Evolutionary conservation across 2,888 invertebrate species (phyloP).

Genomic region (Acleris laterana): DNA sequence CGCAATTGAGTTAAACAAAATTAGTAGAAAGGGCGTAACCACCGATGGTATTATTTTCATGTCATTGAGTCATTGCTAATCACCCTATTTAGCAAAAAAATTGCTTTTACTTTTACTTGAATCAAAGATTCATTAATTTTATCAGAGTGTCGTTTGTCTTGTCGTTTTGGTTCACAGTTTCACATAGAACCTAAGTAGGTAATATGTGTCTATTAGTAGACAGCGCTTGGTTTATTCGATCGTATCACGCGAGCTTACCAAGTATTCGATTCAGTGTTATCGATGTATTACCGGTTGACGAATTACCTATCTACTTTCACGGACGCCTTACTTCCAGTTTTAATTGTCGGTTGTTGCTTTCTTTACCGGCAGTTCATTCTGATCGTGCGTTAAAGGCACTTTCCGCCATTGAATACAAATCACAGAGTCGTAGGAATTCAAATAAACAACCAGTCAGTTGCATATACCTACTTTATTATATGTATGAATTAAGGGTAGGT

Average conservation of each 20-base stretch:
- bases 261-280: conserved; percentile 22
- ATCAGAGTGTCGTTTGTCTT: no score
- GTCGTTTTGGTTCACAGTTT: no score
- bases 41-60: no score
- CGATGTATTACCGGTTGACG: conserved; percentile 46
- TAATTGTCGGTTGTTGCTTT: conserved; percentile 48
- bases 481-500: background rate
- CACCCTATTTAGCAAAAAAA: no score
- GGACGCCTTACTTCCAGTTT: conserved; percentile 47
- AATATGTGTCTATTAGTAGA: background rate
- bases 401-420: conserved; percentile 28
- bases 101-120: no score
- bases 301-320: conserved; percentile 56
- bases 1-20: no score
- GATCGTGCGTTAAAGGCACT: conserved; percentile 40
- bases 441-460: background rate
- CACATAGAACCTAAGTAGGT: no score
- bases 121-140: no score
- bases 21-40: no score
- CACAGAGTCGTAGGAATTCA: conserved; percentile 1
- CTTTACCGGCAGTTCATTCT: conserved; percentile 45
- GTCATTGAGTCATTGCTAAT: no score
- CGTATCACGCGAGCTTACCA: conserved; percentile 22
- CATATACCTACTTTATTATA: background rate
- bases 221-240: conserved; percentile 6